Evolutionary conservation across 2,888 invertebrate genomes (phyloP).

Genomic region (Synanthedon vespiformis): DNA sequence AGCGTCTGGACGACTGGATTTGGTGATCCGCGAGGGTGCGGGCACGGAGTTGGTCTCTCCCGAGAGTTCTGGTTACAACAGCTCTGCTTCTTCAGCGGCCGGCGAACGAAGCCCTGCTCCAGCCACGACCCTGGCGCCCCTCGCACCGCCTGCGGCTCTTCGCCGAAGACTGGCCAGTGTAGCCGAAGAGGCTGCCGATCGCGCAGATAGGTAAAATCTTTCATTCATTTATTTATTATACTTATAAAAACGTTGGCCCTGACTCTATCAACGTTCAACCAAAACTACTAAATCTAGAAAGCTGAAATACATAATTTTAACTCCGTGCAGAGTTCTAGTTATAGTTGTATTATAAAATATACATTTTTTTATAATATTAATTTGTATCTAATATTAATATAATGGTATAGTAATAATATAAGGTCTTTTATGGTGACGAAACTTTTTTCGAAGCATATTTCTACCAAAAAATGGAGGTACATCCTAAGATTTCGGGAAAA

Average conservation of each 20-base stretch:
- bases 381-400: too few species aligned
- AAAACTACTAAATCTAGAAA: too few species aligned
- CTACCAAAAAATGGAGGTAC: too few species aligned
- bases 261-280: too few species aligned
- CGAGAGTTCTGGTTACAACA: slow-evolving; percentile 86
- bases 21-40: slow-evolving; percentile 81
- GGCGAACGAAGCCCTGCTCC: slow-evolving; percentile 77
- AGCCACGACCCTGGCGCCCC: slow-evolving; percentile 28
- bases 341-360: too few species aligned
- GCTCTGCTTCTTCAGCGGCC: slow-evolving; percentile 85
- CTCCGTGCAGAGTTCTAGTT: background rate
- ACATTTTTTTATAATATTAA: too few species aligned
- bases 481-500: too few species aligned
- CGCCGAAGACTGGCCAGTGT: slow-evolving; percentile 78
- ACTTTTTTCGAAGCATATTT: too few species aligned
- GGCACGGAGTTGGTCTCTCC: slow-evolving; percentile 85
- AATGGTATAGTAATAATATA: too few species aligned
- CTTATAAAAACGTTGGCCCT: too few species aligned
- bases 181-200: slow-evolving; percentile 76
- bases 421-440: background rate
- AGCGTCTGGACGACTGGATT: slow-evolving; percentile 79
- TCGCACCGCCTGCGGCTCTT: slow-evolving; percentile 73
- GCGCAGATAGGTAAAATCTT: slow-evolving; percentile 62
- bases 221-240: background rate
- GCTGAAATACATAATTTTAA: background rate